A percentile compares a stretch with the other conserved stretches of the same genome.
Conservation (phyloP, 2,888 invertebrate species). For the Drosophila tripunctata region DNA sequence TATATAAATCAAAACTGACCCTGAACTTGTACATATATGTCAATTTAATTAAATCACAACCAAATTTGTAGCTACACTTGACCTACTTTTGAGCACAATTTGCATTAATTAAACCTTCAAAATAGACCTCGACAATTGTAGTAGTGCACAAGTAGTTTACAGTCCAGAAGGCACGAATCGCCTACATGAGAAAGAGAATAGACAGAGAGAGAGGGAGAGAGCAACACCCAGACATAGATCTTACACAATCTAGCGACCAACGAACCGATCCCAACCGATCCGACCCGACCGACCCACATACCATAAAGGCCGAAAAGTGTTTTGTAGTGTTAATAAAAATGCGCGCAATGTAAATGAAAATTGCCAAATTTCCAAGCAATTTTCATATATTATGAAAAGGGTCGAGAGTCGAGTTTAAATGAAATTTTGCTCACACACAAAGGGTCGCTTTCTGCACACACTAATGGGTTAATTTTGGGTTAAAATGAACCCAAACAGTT, state of each 20-base stretch:
- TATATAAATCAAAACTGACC: constrained; percentile 20
- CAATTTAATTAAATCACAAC: constrained; percentile 15
- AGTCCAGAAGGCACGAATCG: constrained; percentile 73
- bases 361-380: constrained; percentile 65
- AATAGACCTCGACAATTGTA: constrained; percentile 37
- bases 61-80: constrained; percentile 59
- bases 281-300: constrained; percentile 46
- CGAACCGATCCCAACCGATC: constrained; percentile 55
- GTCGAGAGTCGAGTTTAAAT: constrained; percentile 56
- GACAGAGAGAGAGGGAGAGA: constrained; percentile 1
- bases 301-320: constrained; percentile 50
- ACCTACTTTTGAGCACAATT: constrained; percentile 59
- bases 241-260: constrained; percentile 69
- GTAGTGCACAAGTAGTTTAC: constrained; percentile 53
- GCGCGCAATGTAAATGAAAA: constrained; percentile 57
- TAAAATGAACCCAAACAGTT: constrained; percentile 19
- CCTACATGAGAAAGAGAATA: constrained; percentile 33
- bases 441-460: constrained; percentile 77
- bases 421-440: constrained; percentile 50
- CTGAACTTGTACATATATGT: constrained; percentile 48
- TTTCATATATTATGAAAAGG: constrained; percentile 25
- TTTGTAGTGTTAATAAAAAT: constrained; percentile 24
- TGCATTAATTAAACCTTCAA: constrained; percentile 68
- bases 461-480: constrained; percentile 59
- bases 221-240: constrained; percentile 24